phyloP scores from a whole-genome alignment of 2,888 invertebrate species.

The Acanthosepion lycidas region DNA sequence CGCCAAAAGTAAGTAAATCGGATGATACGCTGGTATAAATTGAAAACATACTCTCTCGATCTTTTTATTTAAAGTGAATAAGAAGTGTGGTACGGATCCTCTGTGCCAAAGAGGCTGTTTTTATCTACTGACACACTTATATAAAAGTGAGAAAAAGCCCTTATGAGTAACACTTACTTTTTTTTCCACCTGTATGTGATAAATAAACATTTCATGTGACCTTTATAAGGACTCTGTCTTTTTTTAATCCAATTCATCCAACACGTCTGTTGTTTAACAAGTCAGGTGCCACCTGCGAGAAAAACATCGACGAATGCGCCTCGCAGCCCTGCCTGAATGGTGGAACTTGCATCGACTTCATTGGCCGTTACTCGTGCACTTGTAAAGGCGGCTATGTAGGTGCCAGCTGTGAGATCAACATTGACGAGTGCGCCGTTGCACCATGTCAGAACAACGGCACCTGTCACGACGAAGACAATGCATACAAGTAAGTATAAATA shows the following conservation, averaged over 20 bases:
- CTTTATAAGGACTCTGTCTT: not conserved
- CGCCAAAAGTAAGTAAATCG: no score
- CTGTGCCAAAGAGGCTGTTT: no score
- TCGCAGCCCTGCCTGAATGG: conserved; percentile 62
- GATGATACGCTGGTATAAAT: no score
- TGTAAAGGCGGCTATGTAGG: conserved; percentile 66
- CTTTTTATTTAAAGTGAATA: no score
- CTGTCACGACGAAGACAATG: conserved; percentile 66
- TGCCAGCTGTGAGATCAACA: conserved; percentile 75
- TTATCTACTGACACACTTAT: no score
- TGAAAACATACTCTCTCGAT: no score
- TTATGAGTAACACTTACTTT: no score
- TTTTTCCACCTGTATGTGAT: no score
- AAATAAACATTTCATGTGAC: not conserved
- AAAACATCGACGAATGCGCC: conserved; percentile 66
- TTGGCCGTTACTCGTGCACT: conserved; percentile 56
- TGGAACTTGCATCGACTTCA: conserved; percentile 63
- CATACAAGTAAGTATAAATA: conserved; percentile 56
- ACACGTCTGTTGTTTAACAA: conserved; percentile 35
- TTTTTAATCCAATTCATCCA: conserved; percentile 41
- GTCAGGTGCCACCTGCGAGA: conserved; percentile 60
- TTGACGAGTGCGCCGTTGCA: conserved; percentile 78
- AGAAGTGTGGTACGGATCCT: no score
- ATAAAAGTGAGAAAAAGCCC: no score
- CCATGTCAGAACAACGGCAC: conserved; percentile 65